Base-by-base conservation (phyloP, 2,113 vertebrate species). In the Rhinolophus sinicus region DNA sequence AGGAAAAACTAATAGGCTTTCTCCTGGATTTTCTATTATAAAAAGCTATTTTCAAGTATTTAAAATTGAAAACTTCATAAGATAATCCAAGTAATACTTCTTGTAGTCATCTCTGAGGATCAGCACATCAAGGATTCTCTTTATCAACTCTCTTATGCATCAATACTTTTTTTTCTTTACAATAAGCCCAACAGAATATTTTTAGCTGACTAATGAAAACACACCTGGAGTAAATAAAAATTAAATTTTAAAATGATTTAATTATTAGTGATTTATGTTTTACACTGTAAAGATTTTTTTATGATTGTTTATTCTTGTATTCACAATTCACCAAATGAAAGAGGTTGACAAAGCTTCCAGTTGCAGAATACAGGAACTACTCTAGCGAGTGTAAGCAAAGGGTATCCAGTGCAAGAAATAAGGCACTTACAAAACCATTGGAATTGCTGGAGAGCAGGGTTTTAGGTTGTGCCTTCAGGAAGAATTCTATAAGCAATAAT, bases 1-100 rank as follows among this genome's bases (percentile, higher is more conserved):
- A 91, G 95, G 69, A 91, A 78, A 98, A 97, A 98, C 93, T 90
- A 97, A 95, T 90, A 97, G 47, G 73, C 72, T 92, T 97, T 92
- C 82, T 94, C 30, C 94, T 85, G 78, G 73, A 73, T 82, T 97
- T 97, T 90, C 73, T 78, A 80, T 85, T 78, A 22, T 92, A 91
- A 60, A 96, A 97, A 97, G 70, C 73, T 95, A 86, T 92, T 8
- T 90, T 97, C 93, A 64, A 96, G 65, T 93, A 93, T 35, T 92
- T 96, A 81, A 84, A 75, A 94, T 78, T 15, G 93, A 88, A 22
- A 84, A 88, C 22, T 52, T 97, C 85, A 89, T 80, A 67, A 92
- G 38, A 14, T 12, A 33, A 92, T 58, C 52, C 44, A 81, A 96
- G 88, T 83, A 84, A 50, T 58, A 90, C 35, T 92, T 96, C 76